Conservation (phyloP, 2,797 vertebrate species). For the Macroramphosus scolopax region DNA sequence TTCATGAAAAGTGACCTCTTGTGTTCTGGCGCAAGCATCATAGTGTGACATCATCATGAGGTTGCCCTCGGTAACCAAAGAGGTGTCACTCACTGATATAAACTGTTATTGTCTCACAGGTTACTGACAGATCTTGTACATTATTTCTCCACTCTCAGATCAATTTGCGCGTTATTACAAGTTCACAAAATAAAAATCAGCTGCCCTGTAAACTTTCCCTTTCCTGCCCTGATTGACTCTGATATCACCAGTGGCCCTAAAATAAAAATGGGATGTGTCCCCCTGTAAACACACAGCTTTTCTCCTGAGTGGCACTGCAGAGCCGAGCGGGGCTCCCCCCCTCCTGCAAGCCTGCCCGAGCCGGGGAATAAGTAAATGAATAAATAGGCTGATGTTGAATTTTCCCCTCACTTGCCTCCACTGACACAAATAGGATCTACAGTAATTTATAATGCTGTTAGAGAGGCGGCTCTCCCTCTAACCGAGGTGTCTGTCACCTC, state of each 20-base stretch:
- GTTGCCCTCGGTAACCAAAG: too few species aligned
- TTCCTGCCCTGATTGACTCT: slow-evolving; percentile 54
- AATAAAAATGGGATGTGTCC: slow-evolving; percentile 61
- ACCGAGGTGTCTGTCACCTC: slow-evolving; percentile 78
- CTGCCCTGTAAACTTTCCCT: too few species aligned
- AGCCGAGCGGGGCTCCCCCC: slow-evolving; percentile 51
- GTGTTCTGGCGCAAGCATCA: too few species aligned
- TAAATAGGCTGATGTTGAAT: slow-evolving; percentile 80
- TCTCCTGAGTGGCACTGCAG: slow-evolving; percentile 62
- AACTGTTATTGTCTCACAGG: too few species aligned
- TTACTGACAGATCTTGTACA: too few species aligned
- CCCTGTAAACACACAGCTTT: slow-evolving; percentile 70
- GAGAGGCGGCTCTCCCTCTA: slow-evolving; percentile 68
- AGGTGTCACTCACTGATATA: too few species aligned
- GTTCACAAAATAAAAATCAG: too few species aligned
- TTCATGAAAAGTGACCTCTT: too few species aligned
- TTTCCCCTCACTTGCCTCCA: slow-evolving; percentile 78
- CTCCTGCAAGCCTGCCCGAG: slow-evolving; percentile 52
- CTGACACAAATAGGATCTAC: slow-evolving; percentile 81
- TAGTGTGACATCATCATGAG: too few species aligned
- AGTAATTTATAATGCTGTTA: slow-evolving; percentile 82
- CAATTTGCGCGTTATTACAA: too few species aligned
- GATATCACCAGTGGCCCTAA: slow-evolving; percentile 51
- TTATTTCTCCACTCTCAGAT: too few species aligned
- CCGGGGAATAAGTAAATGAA: slow-evolving; percentile 78